Conservation (phyloP, 2,888 invertebrate genomes). For the Ichneumoninae sp. region DNA sequence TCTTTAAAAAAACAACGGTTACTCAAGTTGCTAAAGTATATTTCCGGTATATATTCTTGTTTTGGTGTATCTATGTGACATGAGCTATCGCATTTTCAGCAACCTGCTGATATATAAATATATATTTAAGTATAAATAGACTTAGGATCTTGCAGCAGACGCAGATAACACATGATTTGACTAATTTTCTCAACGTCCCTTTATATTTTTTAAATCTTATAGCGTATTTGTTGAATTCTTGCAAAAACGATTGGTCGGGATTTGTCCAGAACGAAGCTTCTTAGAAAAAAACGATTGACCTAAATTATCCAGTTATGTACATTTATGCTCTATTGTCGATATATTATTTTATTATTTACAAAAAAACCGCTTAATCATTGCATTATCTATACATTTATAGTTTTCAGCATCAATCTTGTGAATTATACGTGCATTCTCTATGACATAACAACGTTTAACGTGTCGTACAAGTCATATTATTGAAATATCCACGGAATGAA, state of each 20-base stretch:
- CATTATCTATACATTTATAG: slow-evolving; percentile 32
- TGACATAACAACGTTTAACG: slow-evolving; percentile 35
- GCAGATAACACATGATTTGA: neutral
- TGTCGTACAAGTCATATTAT: slow-evolving; percentile 47
- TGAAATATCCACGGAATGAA: slow-evolving; percentile 63
- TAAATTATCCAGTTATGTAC: slow-evolving; percentile 31
- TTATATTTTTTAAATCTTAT: neutral
- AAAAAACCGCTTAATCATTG: slow-evolving; percentile 42
- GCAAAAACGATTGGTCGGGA: neutral
- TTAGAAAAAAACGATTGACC: slow-evolving; percentile 31
- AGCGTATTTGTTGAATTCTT: neutral
- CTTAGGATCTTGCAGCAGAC: neutral
- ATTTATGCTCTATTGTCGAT: slow-evolving; percentile 43
- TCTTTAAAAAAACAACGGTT: no score
- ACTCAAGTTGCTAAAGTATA: no score
- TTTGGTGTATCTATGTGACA: neutral
- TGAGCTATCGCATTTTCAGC: neutral
- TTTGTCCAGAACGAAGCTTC: neutral
- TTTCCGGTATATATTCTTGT: neutral
- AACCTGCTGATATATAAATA: neutral
- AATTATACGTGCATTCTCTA: slow-evolving; percentile 43
- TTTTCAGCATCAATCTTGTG: slow-evolving; percentile 30
- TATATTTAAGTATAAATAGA: slow-evolving; percentile 9
- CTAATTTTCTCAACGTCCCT: neutral
- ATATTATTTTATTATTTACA: slow-evolving; percentile 62